Base-by-base conservation (phyloP, 2,113 vertebrate genomes). In the Hipposideros armiger region DNA sequence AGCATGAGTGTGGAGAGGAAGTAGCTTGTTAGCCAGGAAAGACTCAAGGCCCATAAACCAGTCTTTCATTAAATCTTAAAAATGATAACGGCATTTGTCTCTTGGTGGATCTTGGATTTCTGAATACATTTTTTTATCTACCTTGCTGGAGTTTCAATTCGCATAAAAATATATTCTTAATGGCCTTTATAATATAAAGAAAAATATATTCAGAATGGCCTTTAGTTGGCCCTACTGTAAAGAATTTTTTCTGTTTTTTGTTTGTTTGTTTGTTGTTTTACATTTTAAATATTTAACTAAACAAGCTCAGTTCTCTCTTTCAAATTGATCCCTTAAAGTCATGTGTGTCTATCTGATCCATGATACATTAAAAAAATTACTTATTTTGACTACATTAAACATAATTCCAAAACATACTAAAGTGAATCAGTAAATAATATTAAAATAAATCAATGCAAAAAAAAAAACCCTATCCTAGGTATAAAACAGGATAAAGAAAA, bases 241-340 rank as follows among this genome's bases (percentile, higher is more conserved):
- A 76, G 9, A 82, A 85, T 1, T 45, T 73, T 77, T 20, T 80
- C 62, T 54, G 28, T 40, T 78, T 40, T 56, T 56, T 56, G 36
- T 36, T 36, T 36, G 24, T 60, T 60, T 60, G 24, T 60, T 26
- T 50, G 10, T 50, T 50, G 83, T 90, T 80, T 32, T 20, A 32
- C 66, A 56, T 81, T 56, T 85, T 54, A 91, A 80, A 81, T 81
- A 94, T 52, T 85, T 91, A 72, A 70, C 9, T 32, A 7, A 54
- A 42, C 1, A 73, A 24, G 0, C 4, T 80, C 60, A 62, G 4
- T 47, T 90, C 45, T 89, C 26, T 52, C 50, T 73, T 73, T 87
- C 47, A 62, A 8, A 92, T 69, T 95, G n/a, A 76, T 58, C 17
- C 69, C 45, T 91, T 93, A 42, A 24, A 82, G 45, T 62, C 6